Evolutionary conservation across 1,140 invertebrate species (phyloP), one percentile per base, ranked within the genome.

Genomic region (Wasmannia auropunctata): DNA sequence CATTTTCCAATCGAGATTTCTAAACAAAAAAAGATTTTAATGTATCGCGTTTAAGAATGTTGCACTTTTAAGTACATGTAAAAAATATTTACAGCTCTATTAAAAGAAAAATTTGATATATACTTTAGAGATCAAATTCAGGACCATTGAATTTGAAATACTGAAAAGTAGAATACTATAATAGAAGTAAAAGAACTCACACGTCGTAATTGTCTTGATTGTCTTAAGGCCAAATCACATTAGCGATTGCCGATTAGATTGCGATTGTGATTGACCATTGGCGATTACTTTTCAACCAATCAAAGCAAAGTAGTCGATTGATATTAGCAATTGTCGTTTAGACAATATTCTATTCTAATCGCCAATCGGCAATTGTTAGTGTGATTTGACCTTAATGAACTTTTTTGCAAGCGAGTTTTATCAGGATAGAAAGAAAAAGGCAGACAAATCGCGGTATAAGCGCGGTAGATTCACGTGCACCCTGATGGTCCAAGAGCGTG

Each of bases 401-500:
- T 19, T 31, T 31, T 46, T 49, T 14, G 14, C 16, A 19, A 22
- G 40, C 58, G 14, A 19, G 22, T 51, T 65, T 34, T 19, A 65
- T 40, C 28, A 40, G 28, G 37, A 16, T 10, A 40, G 0, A n/a
- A n/a, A 58, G 8, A 10, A 43, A 43, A 14, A 3, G 6, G 5
- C n/a, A 43, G 19, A n/a, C 10, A 11, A 34, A 43, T 69, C 8
- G 37, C 63, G 37, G 5, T 25, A 34, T 51, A 76, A 62, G 54
- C 69, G 40, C 54, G 37, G 22, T 40, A 40, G 28, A 72, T 86
- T 89, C 75, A 81, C 87, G 76, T 87, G 85, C 46, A 43, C 34
- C 22, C 37, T 46, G 22, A 67, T 43, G 37, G 91, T 87, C 58
- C 34, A 85, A 77, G 65, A 90, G 88, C 72, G 88, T 87, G 89